A percentile compares a stretch with the other conserved stretches of the same genome.
Evolutionary conservation across 2,113 vertebrate species (phyloP).

Genomic region (Oriolus oriolus): DNA sequence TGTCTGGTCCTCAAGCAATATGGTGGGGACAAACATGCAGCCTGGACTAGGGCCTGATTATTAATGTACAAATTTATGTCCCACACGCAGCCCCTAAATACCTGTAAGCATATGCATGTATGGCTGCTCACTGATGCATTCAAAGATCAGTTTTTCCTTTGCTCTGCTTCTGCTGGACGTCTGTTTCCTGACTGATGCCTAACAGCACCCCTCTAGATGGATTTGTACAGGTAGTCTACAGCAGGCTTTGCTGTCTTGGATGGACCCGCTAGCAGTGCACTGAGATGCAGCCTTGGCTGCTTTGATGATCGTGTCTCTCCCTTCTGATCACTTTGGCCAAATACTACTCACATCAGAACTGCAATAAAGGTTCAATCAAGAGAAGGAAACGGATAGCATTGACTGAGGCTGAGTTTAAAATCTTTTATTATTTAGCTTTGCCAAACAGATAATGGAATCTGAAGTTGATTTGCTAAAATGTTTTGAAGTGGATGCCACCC

Average conservation of each 20-base stretch:
- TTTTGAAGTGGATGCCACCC: slow-evolving; percentile 68
- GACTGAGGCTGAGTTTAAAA: slow-evolving; percentile 24
- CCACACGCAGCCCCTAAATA: neutral
- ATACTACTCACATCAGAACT: neutral
- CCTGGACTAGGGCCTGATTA: neutral
- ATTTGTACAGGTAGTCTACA: neutral
- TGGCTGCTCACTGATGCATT: neutral
- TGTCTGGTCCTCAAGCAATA: neutral
- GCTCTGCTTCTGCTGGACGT: neutral
- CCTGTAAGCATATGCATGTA: neutral
- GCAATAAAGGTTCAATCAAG: neutral
- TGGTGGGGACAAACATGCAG: neutral
- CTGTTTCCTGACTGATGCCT: neutral
- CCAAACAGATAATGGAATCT: slow-evolving; percentile 77
- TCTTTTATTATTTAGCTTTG: slow-evolving; percentile 76
- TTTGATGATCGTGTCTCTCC: neutral
- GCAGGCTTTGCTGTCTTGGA: neutral
- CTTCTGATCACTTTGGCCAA: neutral
- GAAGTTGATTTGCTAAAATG: slow-evolving; percentile 75
- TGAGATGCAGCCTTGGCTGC: neutral
- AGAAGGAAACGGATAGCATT: neutral
- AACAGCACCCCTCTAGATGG: neutral
- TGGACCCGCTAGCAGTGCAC: neutral
- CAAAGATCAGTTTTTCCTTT: neutral
- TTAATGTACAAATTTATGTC: neutral